A percentile compares a stretch with the other conserved stretches of the same genome.
Evolutionary conservation across 2,797 vertebrate species (phyloP).

Genomic region (Ibycter americanus): DNA sequence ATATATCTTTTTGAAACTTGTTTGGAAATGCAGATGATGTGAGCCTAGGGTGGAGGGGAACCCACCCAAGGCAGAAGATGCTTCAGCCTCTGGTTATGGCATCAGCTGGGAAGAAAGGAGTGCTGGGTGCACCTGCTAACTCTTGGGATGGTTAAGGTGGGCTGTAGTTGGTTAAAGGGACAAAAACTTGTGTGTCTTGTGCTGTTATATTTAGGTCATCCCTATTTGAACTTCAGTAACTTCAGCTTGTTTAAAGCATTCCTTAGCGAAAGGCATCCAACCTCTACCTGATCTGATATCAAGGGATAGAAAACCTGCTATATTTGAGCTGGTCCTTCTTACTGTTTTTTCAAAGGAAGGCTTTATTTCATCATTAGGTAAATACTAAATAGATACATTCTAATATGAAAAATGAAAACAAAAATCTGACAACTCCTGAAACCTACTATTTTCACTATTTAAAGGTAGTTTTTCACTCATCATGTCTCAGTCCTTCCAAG

Average conservation of each 20-base stretch:
- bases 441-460: not conserved
- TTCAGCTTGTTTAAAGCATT: not conserved
- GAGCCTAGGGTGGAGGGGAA: accelerated
- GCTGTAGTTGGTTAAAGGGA: not conserved
- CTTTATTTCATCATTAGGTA: not conserved
- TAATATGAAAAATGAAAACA: not conserved
- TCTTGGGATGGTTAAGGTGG: not conserved
- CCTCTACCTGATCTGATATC: not conserved
- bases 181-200: not conserved
- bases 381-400: not conserved
- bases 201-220: not conserved
- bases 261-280: not conserved
- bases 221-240: not conserved
- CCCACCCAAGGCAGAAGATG: not conserved
- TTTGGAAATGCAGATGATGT: not conserved
- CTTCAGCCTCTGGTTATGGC: not conserved
- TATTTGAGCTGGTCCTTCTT: not conserved
- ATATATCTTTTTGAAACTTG: not conserved
- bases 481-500: not conserved
- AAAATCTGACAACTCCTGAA: not conserved
- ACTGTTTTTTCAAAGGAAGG: not conserved
- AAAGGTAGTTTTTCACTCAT: not conserved
- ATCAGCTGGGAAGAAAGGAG: not conserved
- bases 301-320: not conserved
- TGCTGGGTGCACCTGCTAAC: not conserved